These are phyloP conservation scores for Clostera curtula DNA, from an alignment of 2,888 invertebrate genomes.

Conservation along the genomic window DNA sequence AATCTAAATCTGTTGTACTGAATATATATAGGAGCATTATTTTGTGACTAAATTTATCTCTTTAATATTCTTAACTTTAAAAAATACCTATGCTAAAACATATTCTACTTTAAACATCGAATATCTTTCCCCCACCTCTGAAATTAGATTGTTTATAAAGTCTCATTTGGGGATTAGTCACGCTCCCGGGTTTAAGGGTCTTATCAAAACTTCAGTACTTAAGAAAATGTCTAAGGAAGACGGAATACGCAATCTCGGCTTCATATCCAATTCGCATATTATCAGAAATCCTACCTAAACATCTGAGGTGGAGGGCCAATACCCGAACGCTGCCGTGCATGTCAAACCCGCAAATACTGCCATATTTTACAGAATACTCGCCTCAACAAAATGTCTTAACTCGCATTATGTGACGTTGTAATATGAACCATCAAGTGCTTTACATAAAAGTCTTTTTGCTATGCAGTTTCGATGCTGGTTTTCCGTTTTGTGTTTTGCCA, in stretches of 20 bases:
- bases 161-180: constrained; percentile 39
- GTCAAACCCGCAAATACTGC: constrained; percentile 39
- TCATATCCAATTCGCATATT: constrained; percentile 49
- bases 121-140: constrained; percentile 31
- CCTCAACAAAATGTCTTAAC: constrained; percentile 18
- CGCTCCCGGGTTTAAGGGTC: constrained; percentile 34
- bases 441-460: constrained; percentile 14
- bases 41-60: too few relatives aligned
- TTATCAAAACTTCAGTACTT: constrained; percentile 57
- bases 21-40: too few relatives aligned
- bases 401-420: constrained; percentile 8
- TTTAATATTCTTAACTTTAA: too few relatives aligned
- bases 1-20: too few relatives aligned
- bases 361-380: constrained; percentile 38
- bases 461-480: constrained; percentile 1
- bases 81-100: constrained; percentile 1
- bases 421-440: constrained; percentile 14
- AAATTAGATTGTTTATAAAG: constrained; percentile 50
- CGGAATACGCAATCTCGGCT: constrained; percentile 37
- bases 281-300: constrained; percentile 50
- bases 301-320: constrained; percentile 39
- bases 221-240: constrained; percentile 32
- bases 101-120: constrained; percentile 21
- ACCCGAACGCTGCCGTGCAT: constrained; percentile 40
- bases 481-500: constrained; percentile 11